phyloP scores from a whole-genome alignment of 1,140 invertebrate genomes.

The Drosophila athabasca region DNA sequence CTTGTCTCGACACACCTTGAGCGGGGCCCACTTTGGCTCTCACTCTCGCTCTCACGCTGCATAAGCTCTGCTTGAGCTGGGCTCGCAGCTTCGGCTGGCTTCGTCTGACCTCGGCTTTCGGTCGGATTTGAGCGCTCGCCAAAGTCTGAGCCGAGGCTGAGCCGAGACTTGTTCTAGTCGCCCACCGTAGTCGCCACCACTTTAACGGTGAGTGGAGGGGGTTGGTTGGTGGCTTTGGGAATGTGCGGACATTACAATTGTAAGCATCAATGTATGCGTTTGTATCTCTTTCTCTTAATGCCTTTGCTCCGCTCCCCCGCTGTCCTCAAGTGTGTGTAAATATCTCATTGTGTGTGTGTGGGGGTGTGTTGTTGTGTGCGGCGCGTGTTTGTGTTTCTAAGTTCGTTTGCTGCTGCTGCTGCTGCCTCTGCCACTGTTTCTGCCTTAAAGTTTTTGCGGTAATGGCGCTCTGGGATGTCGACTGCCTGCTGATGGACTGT shows the following conservation, averaged over 20 bases:
- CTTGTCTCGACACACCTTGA: too few species aligned
- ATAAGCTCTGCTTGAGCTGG: too few species aligned
- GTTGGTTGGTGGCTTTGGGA: conserved; percentile 13
- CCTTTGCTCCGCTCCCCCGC: neutral
- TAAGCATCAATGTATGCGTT: conserved; percentile 45
- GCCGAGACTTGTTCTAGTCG: too few species aligned
- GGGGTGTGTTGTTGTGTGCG: conserved; percentile 35
- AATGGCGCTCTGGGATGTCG: conserved; percentile 73
- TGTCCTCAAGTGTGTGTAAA: conserved; percentile 35
- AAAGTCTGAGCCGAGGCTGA: too few species aligned
- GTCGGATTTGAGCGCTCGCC: too few species aligned
- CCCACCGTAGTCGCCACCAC: too few species aligned
- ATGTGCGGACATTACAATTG: conserved; percentile 57
- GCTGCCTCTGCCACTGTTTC: conserved; percentile 37
- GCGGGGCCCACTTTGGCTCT: too few species aligned
- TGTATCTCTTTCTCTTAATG: conserved; percentile 30
- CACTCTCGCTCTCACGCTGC: too few species aligned
- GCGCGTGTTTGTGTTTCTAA: conserved; percentile 78
- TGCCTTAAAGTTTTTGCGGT: conserved; percentile 76
- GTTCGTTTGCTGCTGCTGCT: conserved; percentile 64
- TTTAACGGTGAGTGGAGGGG: conserved; percentile 10
- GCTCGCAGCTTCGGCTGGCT: too few species aligned
- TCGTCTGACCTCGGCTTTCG: too few species aligned
- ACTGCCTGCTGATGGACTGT: conserved; percentile 52
- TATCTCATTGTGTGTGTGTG: conserved; percentile 29